A percentile compares a stretch with the other conserved stretches of the same genome.
phyloP scores from a whole-genome alignment of 2,113 vertebrate genomes.

The Poeciliopsis occidentalis region DNA sequence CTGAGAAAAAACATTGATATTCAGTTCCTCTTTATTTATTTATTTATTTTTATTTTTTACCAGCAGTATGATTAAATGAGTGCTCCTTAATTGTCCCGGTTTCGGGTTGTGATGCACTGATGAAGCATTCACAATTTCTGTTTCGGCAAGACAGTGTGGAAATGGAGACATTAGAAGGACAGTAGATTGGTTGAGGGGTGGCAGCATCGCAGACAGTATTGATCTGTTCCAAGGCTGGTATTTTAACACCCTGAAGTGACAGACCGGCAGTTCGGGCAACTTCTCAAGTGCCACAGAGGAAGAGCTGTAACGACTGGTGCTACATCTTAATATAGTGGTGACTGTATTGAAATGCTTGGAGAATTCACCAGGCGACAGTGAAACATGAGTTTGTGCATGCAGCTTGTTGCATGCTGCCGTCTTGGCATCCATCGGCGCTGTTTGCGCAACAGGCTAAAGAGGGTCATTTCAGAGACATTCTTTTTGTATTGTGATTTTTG shows the following conservation, averaged over 20 bases:
- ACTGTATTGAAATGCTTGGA: not conserved
- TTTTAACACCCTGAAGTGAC: slow-evolving; percentile 20
- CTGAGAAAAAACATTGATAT: too few relatives aligned
- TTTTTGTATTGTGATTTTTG: not conserved
- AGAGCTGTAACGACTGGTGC: slow-evolving; percentile 12
- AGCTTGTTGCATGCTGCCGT: not conserved
- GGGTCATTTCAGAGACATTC: not conserved
- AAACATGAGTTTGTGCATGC: slow-evolving; percentile 16
- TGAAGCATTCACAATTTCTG: not conserved
- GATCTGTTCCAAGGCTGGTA: slow-evolving; percentile 27
- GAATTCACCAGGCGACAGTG: not conserved
- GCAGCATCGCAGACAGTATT: slow-evolving; percentile 15
- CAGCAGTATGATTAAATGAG: too few relatives aligned
- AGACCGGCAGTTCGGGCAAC: slow-evolving; percentile 28
- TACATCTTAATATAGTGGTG: slow-evolving; percentile 2
- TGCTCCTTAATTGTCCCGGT: too few relatives aligned
- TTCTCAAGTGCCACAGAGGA: slow-evolving; percentile 23
- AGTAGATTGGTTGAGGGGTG: slow-evolving; percentile 8
- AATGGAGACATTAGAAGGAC: slow-evolving; percentile 8
- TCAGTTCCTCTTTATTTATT: too few relatives aligned
- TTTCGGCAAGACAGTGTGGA: not conserved
- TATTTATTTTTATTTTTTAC: too few relatives aligned
- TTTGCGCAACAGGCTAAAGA: not conserved
- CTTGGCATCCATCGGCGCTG: not conserved
- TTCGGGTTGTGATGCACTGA: too few relatives aligned